Percentiles rank a stretch among this genome's conserved stretches.
Conservation (phyloP, 2,888 invertebrate genomes). For the Drosophila prostipennis region DNA sequence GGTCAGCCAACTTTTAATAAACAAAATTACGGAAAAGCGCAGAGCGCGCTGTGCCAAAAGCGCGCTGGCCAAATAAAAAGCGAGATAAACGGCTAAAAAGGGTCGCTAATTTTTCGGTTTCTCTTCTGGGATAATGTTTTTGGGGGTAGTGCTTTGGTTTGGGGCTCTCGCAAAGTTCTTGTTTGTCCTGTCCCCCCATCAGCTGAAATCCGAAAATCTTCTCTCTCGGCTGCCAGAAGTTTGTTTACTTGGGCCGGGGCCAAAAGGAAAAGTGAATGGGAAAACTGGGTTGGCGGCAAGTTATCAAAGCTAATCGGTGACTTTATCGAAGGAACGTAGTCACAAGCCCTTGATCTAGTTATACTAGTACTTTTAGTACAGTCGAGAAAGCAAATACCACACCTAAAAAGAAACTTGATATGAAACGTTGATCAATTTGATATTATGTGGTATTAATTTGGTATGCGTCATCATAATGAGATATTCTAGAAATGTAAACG, state of each 20-base stretch:
- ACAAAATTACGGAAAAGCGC: constrained; percentile 72
- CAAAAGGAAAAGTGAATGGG: constrained; percentile 4
- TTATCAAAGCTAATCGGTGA: constrained; percentile 32
- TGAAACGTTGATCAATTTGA: no score
- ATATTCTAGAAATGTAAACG: no score
- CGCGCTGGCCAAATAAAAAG: constrained; percentile 65
- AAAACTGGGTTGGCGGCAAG: constrained; percentile 4
- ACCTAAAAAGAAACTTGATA: no score
- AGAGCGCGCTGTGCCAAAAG: constrained; percentile 41
- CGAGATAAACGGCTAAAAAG: constrained; percentile 65
- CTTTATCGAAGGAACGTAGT: constrained; percentile 11
- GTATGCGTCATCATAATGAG: no score
- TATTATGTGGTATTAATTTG: no score
- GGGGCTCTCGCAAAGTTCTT: constrained; percentile 15
- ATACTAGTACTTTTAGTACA: no score
- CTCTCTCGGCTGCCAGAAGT: constrained; percentile 17
- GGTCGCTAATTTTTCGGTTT: constrained; percentile 43
- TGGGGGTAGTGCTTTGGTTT: constrained; percentile 3
- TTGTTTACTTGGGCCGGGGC: constrained; percentile 28
- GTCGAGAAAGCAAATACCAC: no score
- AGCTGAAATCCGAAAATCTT: not conserved
- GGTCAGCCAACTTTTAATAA: constrained; percentile 76
- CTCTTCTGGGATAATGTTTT: constrained; percentile 18
- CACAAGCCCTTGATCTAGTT: constrained; percentile 19
- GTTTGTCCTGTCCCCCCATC: not conserved